Conservation (phyloP, 1,140 invertebrate genomes). For the Drosophila lowei region DNA sequence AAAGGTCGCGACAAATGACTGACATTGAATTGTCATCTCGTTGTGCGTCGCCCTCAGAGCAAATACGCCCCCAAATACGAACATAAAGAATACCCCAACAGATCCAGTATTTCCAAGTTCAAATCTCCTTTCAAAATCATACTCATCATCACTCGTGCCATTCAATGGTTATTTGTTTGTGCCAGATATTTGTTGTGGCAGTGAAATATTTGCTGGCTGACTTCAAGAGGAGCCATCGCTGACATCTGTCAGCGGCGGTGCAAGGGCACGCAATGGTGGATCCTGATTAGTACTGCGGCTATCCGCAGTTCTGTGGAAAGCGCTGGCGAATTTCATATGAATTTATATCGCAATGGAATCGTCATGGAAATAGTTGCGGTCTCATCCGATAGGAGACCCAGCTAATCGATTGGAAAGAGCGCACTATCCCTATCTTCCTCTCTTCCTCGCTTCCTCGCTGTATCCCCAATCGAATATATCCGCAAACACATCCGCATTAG, state of each 20-base stretch:
- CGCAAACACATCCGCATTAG: slow-evolving; percentile 1
- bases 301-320: slow-evolving; percentile 31
- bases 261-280: slow-evolving; percentile 24
- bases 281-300: slow-evolving; percentile 40
- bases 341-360: slow-evolving; percentile 34
- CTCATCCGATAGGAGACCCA: slow-evolving; percentile 5
- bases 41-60: slow-evolving; percentile 56
- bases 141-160: too few species aligned
- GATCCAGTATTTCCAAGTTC: neutral
- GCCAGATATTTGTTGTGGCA: slow-evolving; percentile 5
- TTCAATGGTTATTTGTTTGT: too few species aligned
- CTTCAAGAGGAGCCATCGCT: slow-evolving; percentile 52
- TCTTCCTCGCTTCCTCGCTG: neutral
- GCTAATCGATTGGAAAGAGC: slow-evolving; percentile 34
- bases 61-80: neutral
- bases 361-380: slow-evolving; percentile 23
- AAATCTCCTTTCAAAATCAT: too few species aligned
- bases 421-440: slow-evolving; percentile 8
- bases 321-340: slow-evolving; percentile 37
- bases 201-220: slow-evolving; percentile 51
- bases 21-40: slow-evolving; percentile 68
- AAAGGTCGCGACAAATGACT: slow-evolving; percentile 51
- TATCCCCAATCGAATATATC: slow-evolving; percentile 1
- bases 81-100: slow-evolving; percentile 7
- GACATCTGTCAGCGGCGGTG: slow-evolving; percentile 61